A percentile compares a stretch with the other conserved stretches of the same genome.
These are phyloP conservation scores for Drosophila quinaria DNA, from an alignment of 2,888 invertebrate species.

Conservation along the genomic window DNA sequence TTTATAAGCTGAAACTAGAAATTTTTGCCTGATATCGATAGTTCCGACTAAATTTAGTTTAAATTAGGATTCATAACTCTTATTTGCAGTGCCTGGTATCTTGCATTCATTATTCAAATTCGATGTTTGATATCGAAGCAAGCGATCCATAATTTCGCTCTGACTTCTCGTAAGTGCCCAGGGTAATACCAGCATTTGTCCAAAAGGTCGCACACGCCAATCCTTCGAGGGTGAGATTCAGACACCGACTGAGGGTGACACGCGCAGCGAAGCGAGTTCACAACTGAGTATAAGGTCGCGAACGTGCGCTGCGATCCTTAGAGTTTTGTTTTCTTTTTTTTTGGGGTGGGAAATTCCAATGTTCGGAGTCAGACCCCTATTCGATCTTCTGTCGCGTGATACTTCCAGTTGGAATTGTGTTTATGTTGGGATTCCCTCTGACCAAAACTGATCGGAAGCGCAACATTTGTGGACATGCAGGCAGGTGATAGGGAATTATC, in stretches of 20 bases:
- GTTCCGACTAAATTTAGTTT: too few species aligned
- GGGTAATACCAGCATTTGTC: constrained; percentile 73
- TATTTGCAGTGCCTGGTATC: too few species aligned
- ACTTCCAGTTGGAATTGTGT: constrained; percentile 46
- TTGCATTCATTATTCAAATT: constrained; percentile 28
- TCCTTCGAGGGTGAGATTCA: constrained; percentile 40
- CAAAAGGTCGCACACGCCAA: constrained; percentile 75
- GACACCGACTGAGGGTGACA: constrained; percentile 56
- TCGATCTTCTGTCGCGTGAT: constrained; percentile 67
- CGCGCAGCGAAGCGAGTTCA: constrained; percentile 47
- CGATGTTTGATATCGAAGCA: constrained; percentile 26
- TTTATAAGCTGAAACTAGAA: too few species aligned
- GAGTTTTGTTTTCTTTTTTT: constrained; percentile 6
- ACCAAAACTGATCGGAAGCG: constrained; percentile 33
- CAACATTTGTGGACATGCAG: constrained; percentile 55
- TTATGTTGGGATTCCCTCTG: constrained; percentile 28
- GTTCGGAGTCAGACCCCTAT: constrained; percentile 76
- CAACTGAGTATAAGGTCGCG: constrained; percentile 1
- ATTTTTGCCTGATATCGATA: too few species aligned
- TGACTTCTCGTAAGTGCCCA: constrained; percentile 37
- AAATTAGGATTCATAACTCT: too few species aligned
- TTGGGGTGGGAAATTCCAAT: constrained; percentile 45
- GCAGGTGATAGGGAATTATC: constrained; percentile 38
- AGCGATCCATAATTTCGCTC: constrained; percentile 47
- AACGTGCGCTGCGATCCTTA: constrained; percentile 45